phyloP scores from a whole-genome alignment of 2,888 invertebrate species.

The Phalera bucephala region DNA sequence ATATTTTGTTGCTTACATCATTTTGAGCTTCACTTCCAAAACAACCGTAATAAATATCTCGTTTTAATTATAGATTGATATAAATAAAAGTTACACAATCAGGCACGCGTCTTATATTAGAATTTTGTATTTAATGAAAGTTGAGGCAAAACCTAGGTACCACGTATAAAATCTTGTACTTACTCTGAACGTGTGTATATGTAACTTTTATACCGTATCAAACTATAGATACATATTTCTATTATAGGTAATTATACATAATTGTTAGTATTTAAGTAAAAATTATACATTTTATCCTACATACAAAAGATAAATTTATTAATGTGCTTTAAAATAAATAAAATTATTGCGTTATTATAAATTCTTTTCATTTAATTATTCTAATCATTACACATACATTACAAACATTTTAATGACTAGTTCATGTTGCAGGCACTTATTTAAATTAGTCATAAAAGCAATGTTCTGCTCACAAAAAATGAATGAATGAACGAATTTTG shows the following conservation, averaged over 20 bases:
- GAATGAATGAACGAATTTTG: too few species aligned
- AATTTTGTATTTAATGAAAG: too few species aligned
- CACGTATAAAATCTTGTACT: too few species aligned
- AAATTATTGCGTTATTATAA: too few species aligned
- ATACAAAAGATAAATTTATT: too few species aligned
- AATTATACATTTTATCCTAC: not conserved
- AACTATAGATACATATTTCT: not conserved
- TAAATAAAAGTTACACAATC: slow-evolving; percentile 3
- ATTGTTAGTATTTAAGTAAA: not conserved
- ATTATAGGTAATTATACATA: not conserved
- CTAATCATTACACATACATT: slow-evolving; percentile 6
- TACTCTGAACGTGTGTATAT: too few species aligned
- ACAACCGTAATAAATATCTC: slow-evolving; percentile 39
- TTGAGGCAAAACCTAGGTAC: too few species aligned
- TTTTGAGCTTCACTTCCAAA: slow-evolving; percentile 59
- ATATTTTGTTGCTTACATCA: slow-evolving; percentile 48
- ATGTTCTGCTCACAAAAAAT: too few species aligned
- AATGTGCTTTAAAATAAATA: not conserved
- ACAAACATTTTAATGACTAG: slow-evolving; percentile 39
- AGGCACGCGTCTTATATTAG: too few species aligned
- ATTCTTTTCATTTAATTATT: too few species aligned
- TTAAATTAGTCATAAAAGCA: slow-evolving; percentile 6
- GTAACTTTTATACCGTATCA: not conserved
- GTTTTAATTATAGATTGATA: slow-evolving; percentile 1
- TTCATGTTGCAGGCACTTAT: slow-evolving; percentile 18